phyloP scores from a whole-genome alignment of 1,140 invertebrate species.

The Eufriesea mexicana region DNA sequence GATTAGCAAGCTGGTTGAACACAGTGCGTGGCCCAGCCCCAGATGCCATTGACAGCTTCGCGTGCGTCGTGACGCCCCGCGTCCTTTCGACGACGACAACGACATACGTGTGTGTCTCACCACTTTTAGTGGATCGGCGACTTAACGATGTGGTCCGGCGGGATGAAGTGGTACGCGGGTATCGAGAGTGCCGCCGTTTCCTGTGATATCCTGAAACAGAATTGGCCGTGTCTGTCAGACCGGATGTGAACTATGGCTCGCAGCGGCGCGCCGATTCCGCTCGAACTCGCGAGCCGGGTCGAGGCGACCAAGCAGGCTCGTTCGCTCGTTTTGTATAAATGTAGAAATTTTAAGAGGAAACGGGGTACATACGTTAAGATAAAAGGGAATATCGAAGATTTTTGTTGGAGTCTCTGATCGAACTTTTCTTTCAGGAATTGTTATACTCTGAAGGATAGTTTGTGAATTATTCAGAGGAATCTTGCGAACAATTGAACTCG shows the following conservation, averaged over 20 bases:
- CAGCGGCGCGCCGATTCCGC: neutral
- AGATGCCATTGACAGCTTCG: constrained; percentile 71
- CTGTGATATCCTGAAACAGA: constrained; percentile 93
- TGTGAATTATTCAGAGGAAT: too few relatives aligned
- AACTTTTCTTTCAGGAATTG: too few relatives aligned
- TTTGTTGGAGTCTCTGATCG: too few relatives aligned
- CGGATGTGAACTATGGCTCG: constrained; percentile 1
- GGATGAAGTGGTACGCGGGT: constrained; percentile 94
- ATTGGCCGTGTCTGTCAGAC: constrained; percentile 53
- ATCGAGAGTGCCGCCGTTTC: constrained; percentile 94
- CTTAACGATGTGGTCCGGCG: constrained; percentile 95
- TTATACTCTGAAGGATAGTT: too few relatives aligned
- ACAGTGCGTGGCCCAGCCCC: constrained; percentile 72
- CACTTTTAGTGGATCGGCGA: constrained; percentile 92
- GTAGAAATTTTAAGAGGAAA: too few relatives aligned
- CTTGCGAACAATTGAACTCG: too few relatives aligned
- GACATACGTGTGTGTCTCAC: constrained; percentile 70
- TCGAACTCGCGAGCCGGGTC: neutral
- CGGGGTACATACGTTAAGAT: too few relatives aligned
- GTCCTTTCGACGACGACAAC: constrained; percentile 70
- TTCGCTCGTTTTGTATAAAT: neutral
- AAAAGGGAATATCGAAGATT: too few relatives aligned
- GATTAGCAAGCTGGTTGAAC: constrained; percentile 74
- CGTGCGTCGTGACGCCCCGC: constrained; percentile 64
- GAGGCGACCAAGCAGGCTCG: neutral